Percentiles rank a stretch among this genome's conserved stretches.
Conservation (phyloP, 2,113 vertebrate species). For the Nothocercus nigrocapillus region DNA sequence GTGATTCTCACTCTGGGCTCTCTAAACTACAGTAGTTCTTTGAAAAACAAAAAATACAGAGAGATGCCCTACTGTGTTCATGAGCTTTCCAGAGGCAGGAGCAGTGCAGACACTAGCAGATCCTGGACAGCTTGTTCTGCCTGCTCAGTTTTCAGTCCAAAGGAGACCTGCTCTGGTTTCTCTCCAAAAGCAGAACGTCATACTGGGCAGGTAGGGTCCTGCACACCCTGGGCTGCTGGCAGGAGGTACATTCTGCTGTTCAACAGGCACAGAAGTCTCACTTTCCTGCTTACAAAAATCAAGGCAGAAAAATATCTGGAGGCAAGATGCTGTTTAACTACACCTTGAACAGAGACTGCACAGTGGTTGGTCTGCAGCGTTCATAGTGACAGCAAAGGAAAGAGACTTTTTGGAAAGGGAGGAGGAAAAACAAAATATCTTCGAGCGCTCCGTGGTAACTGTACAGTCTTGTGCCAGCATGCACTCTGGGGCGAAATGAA, state of each 20-base stretch:
- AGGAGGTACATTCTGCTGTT: background rate
- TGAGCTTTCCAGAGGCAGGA: background rate
- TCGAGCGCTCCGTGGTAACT: background rate
- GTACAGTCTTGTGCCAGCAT: background rate
- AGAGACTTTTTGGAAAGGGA: background rate
- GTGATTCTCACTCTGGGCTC: background rate
- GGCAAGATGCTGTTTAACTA: background rate
- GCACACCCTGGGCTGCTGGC: background rate
- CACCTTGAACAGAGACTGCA: background rate
- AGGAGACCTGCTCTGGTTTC: background rate
- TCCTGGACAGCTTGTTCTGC: background rate
- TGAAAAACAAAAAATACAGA: background rate
- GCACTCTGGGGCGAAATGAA: background rate
- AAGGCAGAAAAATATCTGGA: background rate
- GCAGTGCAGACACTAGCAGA: background rate
- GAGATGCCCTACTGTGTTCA: background rate
- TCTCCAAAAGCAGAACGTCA: fast-evolving
- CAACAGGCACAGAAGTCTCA: background rate
- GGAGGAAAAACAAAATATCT: background rate
- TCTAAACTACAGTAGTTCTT: background rate
- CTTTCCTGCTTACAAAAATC: background rate
- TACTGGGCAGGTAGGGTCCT: background rate
- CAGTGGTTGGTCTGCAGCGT: background rate
- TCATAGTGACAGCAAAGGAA: background rate
- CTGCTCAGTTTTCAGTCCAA: background rate